Base-by-base conservation (phyloP, 2,888 invertebrate genomes). In the Drosophila putrida region DNA sequence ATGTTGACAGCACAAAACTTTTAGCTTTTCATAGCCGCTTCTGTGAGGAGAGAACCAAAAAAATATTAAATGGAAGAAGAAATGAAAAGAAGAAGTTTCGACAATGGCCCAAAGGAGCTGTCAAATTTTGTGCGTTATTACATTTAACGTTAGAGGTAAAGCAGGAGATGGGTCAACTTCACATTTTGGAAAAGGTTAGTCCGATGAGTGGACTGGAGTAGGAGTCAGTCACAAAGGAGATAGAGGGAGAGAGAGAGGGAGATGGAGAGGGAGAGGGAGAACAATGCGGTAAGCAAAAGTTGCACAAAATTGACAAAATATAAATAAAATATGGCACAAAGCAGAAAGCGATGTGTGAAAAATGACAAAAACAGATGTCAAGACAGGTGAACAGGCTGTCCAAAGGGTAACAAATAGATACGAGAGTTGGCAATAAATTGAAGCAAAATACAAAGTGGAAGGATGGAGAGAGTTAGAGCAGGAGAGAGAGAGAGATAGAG, bases 241-340 rank as follows among this genome's bases (percentile, higher is more conserved):
- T 0, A 31, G 31, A 6, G 31, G 8, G 9, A 31, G 31, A 31
- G 31, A 0, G 31, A 3, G 31, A 31, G 31, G 8, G 51, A n/a
- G 20, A 2, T 6, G 31, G 8, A 13, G 3, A 5, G 25, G 25
- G n/a, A 5, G 31, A 27, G 41, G 9, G n/a, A 38, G 25, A 35
- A 77, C 78, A 80, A 73, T 51, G 57, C 65, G 75, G 43, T 60
- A 54, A 41, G 82, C 63, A 69, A 71, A 81, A 78, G 76, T 88
- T 82, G 71, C 67, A 74, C 68, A 83, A 82, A 86, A 80, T 82
- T 86, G 89, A 86, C 89, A 86, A 88, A 82, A 88, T 83, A 86
- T 88, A 86, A 83, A 88, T 83, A 83, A 83, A 88, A 83, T 83
- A 83, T 86, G 86, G 77, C 75, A 70, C 80, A 85, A 64, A 63